Base-by-base conservation (phyloP, 2,888 invertebrate species). In the Lasioglossum villosulum region DNA sequence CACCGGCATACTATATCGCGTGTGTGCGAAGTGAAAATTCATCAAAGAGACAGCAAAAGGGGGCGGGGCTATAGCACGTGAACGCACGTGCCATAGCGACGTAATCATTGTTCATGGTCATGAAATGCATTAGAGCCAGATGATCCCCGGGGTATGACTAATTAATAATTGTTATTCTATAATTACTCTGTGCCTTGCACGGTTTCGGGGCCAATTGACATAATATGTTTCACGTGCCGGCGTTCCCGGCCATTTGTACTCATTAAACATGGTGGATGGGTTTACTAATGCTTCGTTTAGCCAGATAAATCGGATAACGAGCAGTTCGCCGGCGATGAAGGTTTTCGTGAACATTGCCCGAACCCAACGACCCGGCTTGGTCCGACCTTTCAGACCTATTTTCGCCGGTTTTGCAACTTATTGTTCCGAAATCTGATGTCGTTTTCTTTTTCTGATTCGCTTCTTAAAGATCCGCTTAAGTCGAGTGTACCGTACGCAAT, bases 131-230 rank as follows among this genome's bases (percentile, higher is more conserved):
- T 86, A 86, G 45, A 48, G 74, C 78, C 71, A 80, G 71, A 71
- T 68, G 86, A 80, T 84, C 68, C 77, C 80, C 34, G 12, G 75
- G 48, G 78, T 23, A 52, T 63, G 86, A 77, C 82, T 86, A 86
- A 86, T 86, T 86, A 86, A 82, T 86, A 86, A 82, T 82, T 82
- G 82, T 86, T 86, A 86, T 86, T 82, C 79, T 82, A 86, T 86
- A 86, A 82, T 85, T 86, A 86, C 77, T 27, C 73, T 30, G 59
- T 76, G 78, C 78, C 75, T 68, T 30, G 86, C 74, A 71, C 82
- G 66, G 77, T 79, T 74, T 37, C 71, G 59, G 68, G 76, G 34
- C 79, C 86, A 86, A 82, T 78, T 82, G 86, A 79, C 86, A 82
- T 86, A 86, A 85, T 85, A 84, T 63, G 85, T 82, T 75, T 45